Evolutionary conservation across 1,140 invertebrate genomes (phyloP), one percentile per base, ranked within the genome.

Genomic region (Sminthurides bifidus): DNA sequence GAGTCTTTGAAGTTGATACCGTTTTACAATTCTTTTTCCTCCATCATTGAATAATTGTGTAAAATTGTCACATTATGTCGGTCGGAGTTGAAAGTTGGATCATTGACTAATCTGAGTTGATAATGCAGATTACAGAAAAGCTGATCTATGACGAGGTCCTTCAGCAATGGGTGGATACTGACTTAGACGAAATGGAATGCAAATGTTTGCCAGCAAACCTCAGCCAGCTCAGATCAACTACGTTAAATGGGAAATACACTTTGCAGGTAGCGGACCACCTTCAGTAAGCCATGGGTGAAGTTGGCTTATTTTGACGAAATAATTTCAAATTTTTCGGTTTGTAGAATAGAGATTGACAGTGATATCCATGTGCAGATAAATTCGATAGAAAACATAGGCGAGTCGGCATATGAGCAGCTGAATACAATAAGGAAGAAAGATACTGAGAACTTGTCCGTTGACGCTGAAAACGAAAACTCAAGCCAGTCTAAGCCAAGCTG

Each of bases 361-460:
- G 6, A 12, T 62, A 56, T 52, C 26, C 49, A 3, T 54, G 57
- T 64, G 21, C 44, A 78, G 76, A 67, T 77, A 41, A 68, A 77
- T 52, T 71, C 67, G n/a, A 70, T 79, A 26, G 70, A 75, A 56
- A 75, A 81, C 64, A 75, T 80, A 40, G 73, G 79, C 0, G 72
- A 70, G 31, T 75, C 82, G 10, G 77, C 77, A 51, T 81, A 79
- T 64, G 75, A 74, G 52, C 82, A 85, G 66, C 65, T 80, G 27
- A 76, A 79, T 63, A 75, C 77, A 66, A 69, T 82, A n/a, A 70
- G 77, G 63, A 77, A 79, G 29, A 69, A 73, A 35, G 71, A 74
- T 43, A 75, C 70, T 60, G 71, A 72, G 31, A 79, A 80, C 68
- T 66, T 70, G 12, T 68, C 72, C 58, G 71, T 74, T 15, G 30